Evolutionary conservation across 1,140 invertebrate species (phyloP), one percentile per base, ranked within the genome.

Genomic region (Papilio machaon): DNA sequence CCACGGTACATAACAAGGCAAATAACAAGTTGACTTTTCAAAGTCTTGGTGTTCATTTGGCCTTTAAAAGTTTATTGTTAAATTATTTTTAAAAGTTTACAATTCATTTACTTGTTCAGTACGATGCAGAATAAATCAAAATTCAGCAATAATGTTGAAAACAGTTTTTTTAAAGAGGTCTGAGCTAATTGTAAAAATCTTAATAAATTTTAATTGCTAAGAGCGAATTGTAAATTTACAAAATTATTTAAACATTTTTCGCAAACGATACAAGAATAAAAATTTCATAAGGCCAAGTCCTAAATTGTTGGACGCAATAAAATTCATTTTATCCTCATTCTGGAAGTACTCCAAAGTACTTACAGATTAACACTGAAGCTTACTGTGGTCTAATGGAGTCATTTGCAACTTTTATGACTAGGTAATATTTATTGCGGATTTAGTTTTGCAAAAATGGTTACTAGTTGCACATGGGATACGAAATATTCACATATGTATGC

Each of bases 261-360:
- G 23, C 23, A 60, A 60, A 43, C 17, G 7, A 47, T 64, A 79
- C 38, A 17, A 60, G 43, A 30, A 67, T 79, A 23, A 67, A 79
- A 79, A 46, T 67, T 64, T 79, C 54, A 79, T 67, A 19, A 67
- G 10, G 60, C 58, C 77, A 79, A 79, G 77, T 46, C 43, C 8
- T 79, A 79, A 79, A 79, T 79, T 67, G 54, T 64, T 64, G 54
- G 58, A 79, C 17, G 19, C 77, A 79, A 79, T 79, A 79, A 79
- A 79, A 79, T 79, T 79, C 77, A 79, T 79, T 79, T 79, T 79
- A 79, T 79, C 77, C 77, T 79, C 77, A 67, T 79, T 79, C 77
- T 79, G 77, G 77, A 79, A 79, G 58, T 46, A 58, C 60, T 79
- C 77, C 77, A 79, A 79, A 67, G 54, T 67, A 64, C 77, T 79